These are phyloP conservation scores for Neostethus bicornis DNA, from an alignment of 2,797 vertebrate genomes.

Conservation along the genomic window DNA sequence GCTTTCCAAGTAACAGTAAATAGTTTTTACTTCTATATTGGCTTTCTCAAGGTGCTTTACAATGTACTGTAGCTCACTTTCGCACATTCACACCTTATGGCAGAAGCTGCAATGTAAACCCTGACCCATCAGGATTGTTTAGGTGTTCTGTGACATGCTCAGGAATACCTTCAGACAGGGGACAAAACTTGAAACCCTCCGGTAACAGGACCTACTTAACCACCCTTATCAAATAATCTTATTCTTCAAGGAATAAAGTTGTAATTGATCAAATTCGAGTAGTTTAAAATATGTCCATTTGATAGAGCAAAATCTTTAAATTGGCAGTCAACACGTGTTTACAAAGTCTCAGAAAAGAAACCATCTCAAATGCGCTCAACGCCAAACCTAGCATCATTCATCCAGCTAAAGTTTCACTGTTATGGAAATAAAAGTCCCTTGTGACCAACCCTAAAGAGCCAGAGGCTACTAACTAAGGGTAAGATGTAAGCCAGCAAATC, in stretches of 20 bases:
- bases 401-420: background rate
- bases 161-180: no score
- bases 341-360: background rate
- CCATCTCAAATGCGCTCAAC: background rate
- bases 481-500: background rate
- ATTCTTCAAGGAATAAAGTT: background rate
- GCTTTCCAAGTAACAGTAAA: no score
- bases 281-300: background rate
- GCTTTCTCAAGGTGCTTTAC: no score
- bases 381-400: background rate
- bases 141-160: no score
- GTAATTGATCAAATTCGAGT: background rate
- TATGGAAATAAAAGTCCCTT: background rate
- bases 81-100: no score
- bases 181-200: no score
- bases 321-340: background rate
- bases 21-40: no score
- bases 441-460: background rate
- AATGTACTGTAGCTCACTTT: no score
- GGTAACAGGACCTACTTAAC: no score
- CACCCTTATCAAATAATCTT: background rate
- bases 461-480: background rate
- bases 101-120: no score
- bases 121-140: no score
- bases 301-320: background rate